Evolutionary conservation across 2,113 vertebrate genomes (phyloP), one percentile per base, ranked within the genome.

Genomic region (Falco punctatus): DNA sequence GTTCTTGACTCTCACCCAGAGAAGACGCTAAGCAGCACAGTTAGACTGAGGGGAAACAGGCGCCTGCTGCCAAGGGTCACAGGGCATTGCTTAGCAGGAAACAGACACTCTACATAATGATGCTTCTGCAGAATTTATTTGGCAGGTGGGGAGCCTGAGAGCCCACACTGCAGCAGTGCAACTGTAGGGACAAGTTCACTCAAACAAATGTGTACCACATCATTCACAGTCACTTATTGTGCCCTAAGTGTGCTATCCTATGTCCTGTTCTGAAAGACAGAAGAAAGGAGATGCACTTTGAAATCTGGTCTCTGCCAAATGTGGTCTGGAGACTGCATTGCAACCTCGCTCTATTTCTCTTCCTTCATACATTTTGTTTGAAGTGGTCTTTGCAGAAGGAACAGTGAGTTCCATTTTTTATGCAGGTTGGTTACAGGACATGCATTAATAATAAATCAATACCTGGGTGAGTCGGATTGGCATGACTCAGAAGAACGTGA

Each of bases 71-170:
- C 54, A 66, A 12, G 27, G 87, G 97, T 97, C 95, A 96, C 33
- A 35, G 92, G 92, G 62, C 84, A 91, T 40, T 89, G 48, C 78
- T 78, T 93, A 89, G 52, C 93, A 94, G 96, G 97, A 98, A 97
- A 93, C 87, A 65, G 70, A 33, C 62, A 57, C 42, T 81, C 27
- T 67, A 22, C 65, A 61, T 33, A 42, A 42, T 69, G 86, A 95
- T 22, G 20, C 49, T 62, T 74, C 77, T 85, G 38, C 32, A 77
- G 51, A 65, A 92, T 92, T 94, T 93, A 55, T 61, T 74, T 94
- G 48, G 35, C 65, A 90, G 65, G 54, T 93, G 72, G 24, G 28
- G 33, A 80, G 22, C 22, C 52, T 92, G 73, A 65, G 21, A 59
- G 13, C 49, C 18, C 42, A 79, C 11, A 51, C 11, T 77, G 35